phyloP scores from a whole-genome alignment of 2,888 invertebrate genomes.

The Ormyrus rosae region DNA sequence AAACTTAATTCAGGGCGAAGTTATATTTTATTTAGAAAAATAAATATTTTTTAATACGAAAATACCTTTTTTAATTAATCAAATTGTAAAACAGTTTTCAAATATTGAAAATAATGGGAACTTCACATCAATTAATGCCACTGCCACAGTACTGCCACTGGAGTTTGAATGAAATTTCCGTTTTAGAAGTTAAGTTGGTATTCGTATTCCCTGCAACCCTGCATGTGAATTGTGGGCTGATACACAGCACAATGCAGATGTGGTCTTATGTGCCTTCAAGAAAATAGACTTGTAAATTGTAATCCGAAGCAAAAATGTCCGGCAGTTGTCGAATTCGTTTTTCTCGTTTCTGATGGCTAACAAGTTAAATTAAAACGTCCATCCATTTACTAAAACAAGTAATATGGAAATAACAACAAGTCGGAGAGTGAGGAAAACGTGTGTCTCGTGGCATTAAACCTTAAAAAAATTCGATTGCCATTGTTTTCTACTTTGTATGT shows the following conservation, averaged over 20 bases:
- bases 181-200: too few relatives aligned
- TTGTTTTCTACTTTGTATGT: slow-evolving; percentile 28
- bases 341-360: background rate
- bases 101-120: slow-evolving; percentile 35
- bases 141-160: too few relatives aligned
- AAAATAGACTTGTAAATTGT: background rate
- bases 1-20: background rate
- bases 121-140: too few relatives aligned
- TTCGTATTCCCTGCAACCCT: too few relatives aligned
- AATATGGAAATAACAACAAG: slow-evolving; percentile 46
- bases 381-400: slow-evolving; percentile 11
- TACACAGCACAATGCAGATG: slow-evolving; percentile 25
- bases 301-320: slow-evolving; percentile 32
- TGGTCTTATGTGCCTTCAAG: slow-evolving; percentile 18
- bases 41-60: too few relatives aligned
- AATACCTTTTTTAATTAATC: slow-evolving; percentile 35
- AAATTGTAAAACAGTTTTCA: slow-evolving; percentile 64
- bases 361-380: slow-evolving; percentile 1
- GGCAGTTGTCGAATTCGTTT: background rate
- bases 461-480: slow-evolving; percentile 9
- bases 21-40: too few relatives aligned
- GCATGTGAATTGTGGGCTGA: background rate
- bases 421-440: slow-evolving; percentile 32
- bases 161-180: too few relatives aligned
- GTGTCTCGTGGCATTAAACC: slow-evolving; percentile 28